Evolutionary conservation across 2,888 invertebrate genomes (phyloP).

Genomic region (Ectemnius cavifrons): DNA sequence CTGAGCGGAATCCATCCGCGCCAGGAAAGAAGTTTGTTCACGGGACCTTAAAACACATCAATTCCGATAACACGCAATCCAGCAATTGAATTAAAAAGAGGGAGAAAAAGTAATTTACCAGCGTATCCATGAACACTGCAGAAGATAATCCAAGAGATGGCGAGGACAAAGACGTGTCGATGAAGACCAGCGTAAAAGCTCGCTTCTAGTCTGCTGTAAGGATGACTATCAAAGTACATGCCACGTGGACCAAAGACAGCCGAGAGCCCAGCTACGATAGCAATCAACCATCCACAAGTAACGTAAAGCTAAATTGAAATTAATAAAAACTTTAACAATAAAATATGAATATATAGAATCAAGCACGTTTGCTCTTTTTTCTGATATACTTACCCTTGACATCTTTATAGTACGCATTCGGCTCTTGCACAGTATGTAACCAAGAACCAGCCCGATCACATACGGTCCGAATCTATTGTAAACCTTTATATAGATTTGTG

Average conservation of each 20-base stretch:
- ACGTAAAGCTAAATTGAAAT: constrained; percentile 53
- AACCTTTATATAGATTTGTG: constrained; percentile 66
- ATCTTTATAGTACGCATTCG: constrained; percentile 51
- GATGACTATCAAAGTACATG: constrained; percentile 66
- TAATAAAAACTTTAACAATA: not conserved
- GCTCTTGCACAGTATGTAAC: constrained; percentile 65
- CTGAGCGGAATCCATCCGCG: constrained; percentile 70
- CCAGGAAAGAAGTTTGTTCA: constrained; percentile 70
- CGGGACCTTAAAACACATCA: constrained; percentile 60
- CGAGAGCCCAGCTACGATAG: constrained; percentile 49
- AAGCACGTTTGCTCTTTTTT: not conserved
- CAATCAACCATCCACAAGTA: constrained; percentile 65
- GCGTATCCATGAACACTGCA: constrained; percentile 84
- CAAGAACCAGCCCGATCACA: constrained; percentile 72
- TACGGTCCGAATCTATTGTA: constrained; percentile 73
- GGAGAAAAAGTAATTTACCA: constrained; percentile 74
- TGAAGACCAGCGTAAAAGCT: constrained; percentile 73
- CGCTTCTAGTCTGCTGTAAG: constrained; percentile 66
- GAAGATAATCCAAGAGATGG: constrained; percentile 77
- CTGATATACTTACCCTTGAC: constrained; percentile 20
- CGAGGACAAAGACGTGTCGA: constrained; percentile 68
- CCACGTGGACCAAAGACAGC: constrained; percentile 64
- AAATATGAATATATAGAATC: not conserved
- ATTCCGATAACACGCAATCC: not conserved
- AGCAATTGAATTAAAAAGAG: not conserved